Evolutionary conservation across 2,113 vertebrate genomes (phyloP), one percentile per base, ranked within the genome.

Genomic region (Propithecus coquereli): DNA sequence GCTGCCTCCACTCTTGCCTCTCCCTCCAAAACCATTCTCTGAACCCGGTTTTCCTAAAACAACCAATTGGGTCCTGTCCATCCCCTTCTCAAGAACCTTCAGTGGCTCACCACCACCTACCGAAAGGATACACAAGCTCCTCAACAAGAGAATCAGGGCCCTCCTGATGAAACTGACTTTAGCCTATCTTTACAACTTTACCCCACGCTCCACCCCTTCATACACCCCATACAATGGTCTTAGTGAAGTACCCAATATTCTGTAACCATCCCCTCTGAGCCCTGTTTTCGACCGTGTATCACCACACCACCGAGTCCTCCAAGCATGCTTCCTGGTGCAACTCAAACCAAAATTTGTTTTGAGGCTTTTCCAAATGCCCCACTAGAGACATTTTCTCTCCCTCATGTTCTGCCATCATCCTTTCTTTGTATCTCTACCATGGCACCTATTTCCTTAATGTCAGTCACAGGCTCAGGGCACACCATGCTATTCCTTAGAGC

Each of bases 31-130:
- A 79, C 6, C 45, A 93, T 45, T 65, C 84, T 88, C 43, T 80
- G 32, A 91, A 90, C 23, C 80, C 84, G 74, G 34, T 63, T 92
- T 57, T 84, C 34, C 87, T 68, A 77, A 90, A 95, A 87, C 34
- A 8, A n/a, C 16, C 14, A 65, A 50, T 17, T 70, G 17, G 18
- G 1, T 45, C 68, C 54, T 65, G 22, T 71, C 47, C 47, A 92
- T 87, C 17, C 8, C 27, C 76, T 91, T 66, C 82, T 54, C 54
- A 87, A 87, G 47, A 81, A 92, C 22, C 47, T 94, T 77, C 87
- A 79, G 13, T 37, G 40, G 30, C 10, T 47, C 45, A n/a, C 43
- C 70, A 91, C 22, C 65, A 12, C 4, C 52, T 61, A 86, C 5
- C 74, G 23, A 47, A 61, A 89, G 37, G 32, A 65, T 45, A 65